These are phyloP conservation scores for Sarcophaga variegata DNA, from an alignment of 2,888 invertebrate species.

Conservation along the genomic window DNA sequence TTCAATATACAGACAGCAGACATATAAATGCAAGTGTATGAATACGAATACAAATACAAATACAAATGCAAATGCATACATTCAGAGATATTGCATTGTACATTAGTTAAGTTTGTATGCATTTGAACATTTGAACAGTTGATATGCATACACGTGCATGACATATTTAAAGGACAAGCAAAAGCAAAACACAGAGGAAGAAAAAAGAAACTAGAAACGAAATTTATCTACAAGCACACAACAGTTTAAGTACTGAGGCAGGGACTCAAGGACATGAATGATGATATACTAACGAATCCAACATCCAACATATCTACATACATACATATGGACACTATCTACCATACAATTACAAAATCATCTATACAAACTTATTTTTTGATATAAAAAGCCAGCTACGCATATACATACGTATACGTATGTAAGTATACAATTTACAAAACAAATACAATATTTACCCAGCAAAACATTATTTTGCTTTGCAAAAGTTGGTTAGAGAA, in stretches of 20 bases:
- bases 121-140: conserved; percentile 25
- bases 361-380: no score
- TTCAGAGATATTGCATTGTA: neutral
- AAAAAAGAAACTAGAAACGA: neutral
- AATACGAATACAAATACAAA: neutral
- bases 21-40: conserved; percentile 6
- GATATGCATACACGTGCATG: conserved; percentile 39
- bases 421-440: neutral
- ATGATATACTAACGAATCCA: conserved; percentile 9
- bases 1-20: conserved; percentile 13
- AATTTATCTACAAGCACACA: conserved; percentile 26
- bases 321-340: no score
- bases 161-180: conserved; percentile 37
- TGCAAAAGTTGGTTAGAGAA: neutral
- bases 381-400: neutral
- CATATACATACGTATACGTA: conserved; percentile 10
- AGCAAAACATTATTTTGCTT: neutral
- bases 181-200: neutral
- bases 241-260: conserved; percentile 58
- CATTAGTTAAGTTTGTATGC: neutral
- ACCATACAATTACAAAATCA: no score
- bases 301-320: no score
- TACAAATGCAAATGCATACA: neutral
- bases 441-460: neutral
- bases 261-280: conserved; percentile 64